Percentiles rank a stretch among this genome's conserved stretches.
phyloP scores from a whole-genome alignment of 2,797 vertebrate species.

The Ceryle rudis region DNA sequence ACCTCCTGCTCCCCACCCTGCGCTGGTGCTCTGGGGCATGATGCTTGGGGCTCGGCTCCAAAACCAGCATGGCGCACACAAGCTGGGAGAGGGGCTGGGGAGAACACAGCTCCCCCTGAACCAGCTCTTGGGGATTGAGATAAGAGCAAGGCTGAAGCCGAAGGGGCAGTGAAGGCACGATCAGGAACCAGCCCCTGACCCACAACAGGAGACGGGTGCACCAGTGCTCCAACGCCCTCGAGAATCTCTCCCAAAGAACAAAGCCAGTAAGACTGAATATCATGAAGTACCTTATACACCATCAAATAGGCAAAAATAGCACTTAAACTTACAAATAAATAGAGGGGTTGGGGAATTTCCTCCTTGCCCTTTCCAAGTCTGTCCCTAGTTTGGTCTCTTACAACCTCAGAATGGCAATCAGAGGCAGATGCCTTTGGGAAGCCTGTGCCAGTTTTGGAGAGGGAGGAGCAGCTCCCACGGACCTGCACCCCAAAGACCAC shows the following conservation, averaged over 20 bases:
- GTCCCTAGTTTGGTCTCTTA: background rate
- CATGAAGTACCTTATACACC: conserved; percentile 36
- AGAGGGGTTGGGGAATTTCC: conserved; percentile 18
- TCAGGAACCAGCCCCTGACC: background rate
- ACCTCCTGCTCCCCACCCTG: background rate
- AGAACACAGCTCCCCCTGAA: background rate
- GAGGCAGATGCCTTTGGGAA: background rate
- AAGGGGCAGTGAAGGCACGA: conserved; percentile 46
- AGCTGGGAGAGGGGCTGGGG: background rate
- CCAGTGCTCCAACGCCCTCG: background rate
- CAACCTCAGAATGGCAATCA: background rate
- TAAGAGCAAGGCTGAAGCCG: background rate
- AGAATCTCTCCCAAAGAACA: background rate
- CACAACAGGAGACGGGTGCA: background rate
- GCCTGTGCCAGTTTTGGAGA: background rate
- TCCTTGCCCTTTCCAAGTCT: conserved; percentile 8
- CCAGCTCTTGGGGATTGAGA: accelerated
- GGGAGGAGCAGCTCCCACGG: background rate
- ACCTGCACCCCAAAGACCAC: background rate
- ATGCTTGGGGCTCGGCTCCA: background rate
- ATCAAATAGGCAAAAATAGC: conserved; percentile 59
- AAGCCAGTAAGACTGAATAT: conserved; percentile 20
- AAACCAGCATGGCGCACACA: background rate
- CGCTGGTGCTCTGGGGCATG: accelerated
- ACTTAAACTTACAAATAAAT: conserved; percentile 69